These are phyloP conservation scores for Anticlea derivata DNA, from an alignment of 2,888 invertebrate genomes.

Conservation along the genomic window DNA sequence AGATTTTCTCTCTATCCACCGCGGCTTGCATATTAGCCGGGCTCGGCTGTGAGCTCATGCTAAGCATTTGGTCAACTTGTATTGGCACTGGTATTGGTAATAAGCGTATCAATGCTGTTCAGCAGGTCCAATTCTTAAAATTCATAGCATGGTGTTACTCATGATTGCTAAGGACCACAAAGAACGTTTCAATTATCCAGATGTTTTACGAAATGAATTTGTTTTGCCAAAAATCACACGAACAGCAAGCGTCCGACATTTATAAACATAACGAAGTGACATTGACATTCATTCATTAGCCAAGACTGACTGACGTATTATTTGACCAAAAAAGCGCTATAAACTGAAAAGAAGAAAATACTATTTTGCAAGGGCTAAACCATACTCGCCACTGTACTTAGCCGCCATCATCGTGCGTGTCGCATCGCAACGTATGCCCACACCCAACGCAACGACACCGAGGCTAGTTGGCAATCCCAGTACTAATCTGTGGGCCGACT, in stretches of 20 bases:
- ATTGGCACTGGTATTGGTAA: conserved; percentile 43
- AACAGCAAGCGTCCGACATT: conserved; percentile 1
- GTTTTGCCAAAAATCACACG: conserved; percentile 6
- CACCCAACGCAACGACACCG: too few relatives aligned
- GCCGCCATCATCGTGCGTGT: too few relatives aligned
- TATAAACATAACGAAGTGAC: neutral
- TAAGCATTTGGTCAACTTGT: conserved; percentile 53
- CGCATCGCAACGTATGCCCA: too few relatives aligned
- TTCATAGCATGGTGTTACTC: conserved; percentile 6
- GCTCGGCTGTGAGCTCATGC: conserved; percentile 91
- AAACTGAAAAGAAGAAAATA: too few relatives aligned
- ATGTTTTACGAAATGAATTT: conserved; percentile 1
- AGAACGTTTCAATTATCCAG: neutral
- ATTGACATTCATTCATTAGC: too few relatives aligned
- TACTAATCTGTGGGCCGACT: too few relatives aligned
- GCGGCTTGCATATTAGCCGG: conserved; percentile 88
- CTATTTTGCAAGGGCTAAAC: too few relatives aligned
- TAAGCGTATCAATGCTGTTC: conserved; percentile 30
- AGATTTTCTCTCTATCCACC: conserved; percentile 95
- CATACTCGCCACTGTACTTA: too few relatives aligned
- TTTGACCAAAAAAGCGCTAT: too few relatives aligned
- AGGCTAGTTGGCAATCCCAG: too few relatives aligned
- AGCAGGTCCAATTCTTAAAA: neutral
- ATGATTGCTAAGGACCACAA: neutral
- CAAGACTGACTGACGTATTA: too few relatives aligned